These are phyloP conservation scores for Pygoscelis antarcticus DNA, from an alignment of 2,113 vertebrate species.

Conservation along the genomic window DNA sequence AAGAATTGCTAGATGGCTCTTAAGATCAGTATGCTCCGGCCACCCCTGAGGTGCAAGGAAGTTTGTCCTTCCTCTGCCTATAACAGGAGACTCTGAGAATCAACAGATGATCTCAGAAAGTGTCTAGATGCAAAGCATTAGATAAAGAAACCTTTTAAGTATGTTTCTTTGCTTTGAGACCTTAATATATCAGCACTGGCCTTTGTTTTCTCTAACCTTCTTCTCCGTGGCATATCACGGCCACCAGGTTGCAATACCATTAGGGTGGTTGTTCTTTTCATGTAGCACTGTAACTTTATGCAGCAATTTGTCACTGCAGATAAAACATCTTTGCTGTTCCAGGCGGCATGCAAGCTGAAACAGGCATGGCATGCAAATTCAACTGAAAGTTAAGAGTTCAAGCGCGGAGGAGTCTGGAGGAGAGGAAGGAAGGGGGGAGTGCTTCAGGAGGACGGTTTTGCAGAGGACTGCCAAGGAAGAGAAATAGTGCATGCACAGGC, in stretches of 20 bases:
- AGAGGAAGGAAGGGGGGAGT: not conserved
- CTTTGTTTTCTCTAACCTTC: conserved; percentile 14
- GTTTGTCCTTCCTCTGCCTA: not conserved
- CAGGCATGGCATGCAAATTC: conserved; percentile 22
- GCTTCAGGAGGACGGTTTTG: not conserved
- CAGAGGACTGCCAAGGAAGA: not conserved
- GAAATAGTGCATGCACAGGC: not conserved
- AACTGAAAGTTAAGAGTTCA: not conserved
- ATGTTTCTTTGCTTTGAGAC: not conserved
- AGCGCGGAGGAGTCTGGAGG: not conserved
- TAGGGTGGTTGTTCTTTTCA: not conserved
- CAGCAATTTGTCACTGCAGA: conserved; percentile 22
- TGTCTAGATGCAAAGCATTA: not conserved
- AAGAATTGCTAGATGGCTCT: not conserved
- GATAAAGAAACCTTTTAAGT: not conserved
- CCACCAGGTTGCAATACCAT: not conserved
- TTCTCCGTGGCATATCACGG: not conserved
- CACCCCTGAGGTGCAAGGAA: not conserved
- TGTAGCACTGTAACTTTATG: not conserved
- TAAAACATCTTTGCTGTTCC: conserved; percentile 24
- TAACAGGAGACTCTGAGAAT: not conserved
- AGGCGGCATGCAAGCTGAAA: not conserved
- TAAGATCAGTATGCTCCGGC: not conserved
- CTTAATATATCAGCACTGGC: not conserved
- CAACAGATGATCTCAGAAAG: not conserved